Percentiles rank a stretch among this genome's conserved stretches.
Evolutionary conservation across 2,888 invertebrate genomes (phyloP).

Genomic region (Amiota mariae): DNA sequence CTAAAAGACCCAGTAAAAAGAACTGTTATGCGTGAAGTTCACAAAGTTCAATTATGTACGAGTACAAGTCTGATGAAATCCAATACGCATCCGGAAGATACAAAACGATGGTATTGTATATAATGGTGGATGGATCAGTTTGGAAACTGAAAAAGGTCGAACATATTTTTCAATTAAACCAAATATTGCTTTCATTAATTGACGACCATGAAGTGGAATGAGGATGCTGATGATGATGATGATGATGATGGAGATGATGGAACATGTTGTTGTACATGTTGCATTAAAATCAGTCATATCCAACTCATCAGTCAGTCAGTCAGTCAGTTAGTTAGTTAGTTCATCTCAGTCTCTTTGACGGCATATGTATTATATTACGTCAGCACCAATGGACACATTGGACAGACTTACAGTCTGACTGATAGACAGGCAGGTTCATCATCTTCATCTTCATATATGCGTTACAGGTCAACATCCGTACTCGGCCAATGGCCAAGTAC

Average conservation of each 20-base stretch:
- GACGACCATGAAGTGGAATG: neutral
- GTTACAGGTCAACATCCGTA: neutral
- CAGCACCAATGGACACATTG: neutral
- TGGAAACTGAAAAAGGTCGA: neutral
- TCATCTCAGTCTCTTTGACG: neutral
- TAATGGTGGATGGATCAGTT: no score
- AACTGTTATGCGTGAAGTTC: constrained; percentile 10
- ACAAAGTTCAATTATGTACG: neutral
- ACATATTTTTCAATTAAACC: constrained; percentile 12
- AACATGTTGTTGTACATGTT: neutral
- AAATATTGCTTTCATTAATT: neutral
- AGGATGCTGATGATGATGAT: no score
- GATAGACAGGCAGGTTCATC: no score
- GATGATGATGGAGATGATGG: neutral
- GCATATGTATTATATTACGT: neutral
- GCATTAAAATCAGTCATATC: neutral
- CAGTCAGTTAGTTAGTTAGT: neutral
- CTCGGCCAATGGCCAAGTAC: neutral
- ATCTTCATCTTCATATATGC: no score
- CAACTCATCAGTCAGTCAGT: neutral
- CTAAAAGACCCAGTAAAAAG: neutral
- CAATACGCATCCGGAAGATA: constrained; percentile 13
- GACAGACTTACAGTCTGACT: neutral
- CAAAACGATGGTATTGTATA: no score
- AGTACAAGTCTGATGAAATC: neutral